A percentile compares a stretch with the other conserved stretches of the same genome.
These are phyloP conservation scores for Drosophila lacteicornis DNA, from an alignment of 1,140 invertebrate genomes.

Conservation along the genomic window DNA sequence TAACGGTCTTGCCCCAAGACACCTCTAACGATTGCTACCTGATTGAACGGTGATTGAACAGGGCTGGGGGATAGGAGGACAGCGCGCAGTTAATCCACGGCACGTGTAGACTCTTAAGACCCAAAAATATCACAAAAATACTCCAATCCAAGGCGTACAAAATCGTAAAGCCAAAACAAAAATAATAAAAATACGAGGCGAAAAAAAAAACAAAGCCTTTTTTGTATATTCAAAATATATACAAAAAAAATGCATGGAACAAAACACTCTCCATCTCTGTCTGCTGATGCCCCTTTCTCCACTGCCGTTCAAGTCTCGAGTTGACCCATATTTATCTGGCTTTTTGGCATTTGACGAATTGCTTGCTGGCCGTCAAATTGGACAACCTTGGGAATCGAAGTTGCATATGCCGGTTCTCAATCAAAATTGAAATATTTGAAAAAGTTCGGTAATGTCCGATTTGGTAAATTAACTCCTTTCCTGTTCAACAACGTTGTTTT, in stretches of 20 bases:
- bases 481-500: background rate
- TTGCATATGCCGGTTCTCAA: conserved; percentile 23
- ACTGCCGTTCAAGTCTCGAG: conserved; percentile 27
- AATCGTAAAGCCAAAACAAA: conserved; percentile 25
- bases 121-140: conserved; percentile 35
- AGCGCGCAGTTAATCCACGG: conserved; percentile 64
- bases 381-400: conserved; percentile 33
- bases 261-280: conserved; percentile 32
- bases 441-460: background rate
- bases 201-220: conserved; percentile 16
- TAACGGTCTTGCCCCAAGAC: conserved; percentile 60
- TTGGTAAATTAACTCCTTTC: background rate
- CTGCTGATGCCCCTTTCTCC: conserved; percentile 28
- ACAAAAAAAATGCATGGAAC: conserved; percentile 21
- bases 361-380: conserved; percentile 17
- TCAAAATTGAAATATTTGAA: conserved; percentile 10
- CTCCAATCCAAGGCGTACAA: conserved; percentile 29
- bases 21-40: conserved; percentile 23
- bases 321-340: conserved; percentile 39
- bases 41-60: conserved; percentile 32
- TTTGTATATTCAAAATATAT: conserved; percentile 2
- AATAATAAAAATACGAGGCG: conserved; percentile 10
- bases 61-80: conserved; percentile 13
- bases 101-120: conserved; percentile 76
- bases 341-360: conserved; percentile 45